Percentiles rank a stretch among this genome's conserved stretches.
These are phyloP conservation scores for Dryobotodes eremita DNA, from an alignment of 2,888 invertebrate species.

Conservation along the genomic window DNA sequence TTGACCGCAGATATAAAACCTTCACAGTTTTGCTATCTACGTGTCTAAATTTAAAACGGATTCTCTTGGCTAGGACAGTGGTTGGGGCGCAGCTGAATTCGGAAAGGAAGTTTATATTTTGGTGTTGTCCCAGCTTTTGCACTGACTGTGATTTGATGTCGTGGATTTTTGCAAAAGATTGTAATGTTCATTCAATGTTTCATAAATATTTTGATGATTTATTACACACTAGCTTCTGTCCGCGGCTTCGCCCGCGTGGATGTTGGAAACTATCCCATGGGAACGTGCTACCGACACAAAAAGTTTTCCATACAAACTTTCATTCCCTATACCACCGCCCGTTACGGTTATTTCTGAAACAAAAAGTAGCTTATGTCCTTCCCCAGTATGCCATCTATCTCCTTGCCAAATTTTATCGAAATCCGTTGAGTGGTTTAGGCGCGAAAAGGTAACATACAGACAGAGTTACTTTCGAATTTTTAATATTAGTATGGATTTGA, in stretches of 20 bases:
- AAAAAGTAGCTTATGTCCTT: no score
- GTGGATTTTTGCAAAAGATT: not conserved
- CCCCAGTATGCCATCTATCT: no score
- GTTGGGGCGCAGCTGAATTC: constrained; percentile 27
- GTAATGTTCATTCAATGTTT: not conserved
- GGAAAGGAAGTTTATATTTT: constrained; percentile 24
- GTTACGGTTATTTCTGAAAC: no score
- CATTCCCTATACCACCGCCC: no score
- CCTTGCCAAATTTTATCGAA: no score
- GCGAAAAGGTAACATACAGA: no score
- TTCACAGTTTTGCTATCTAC: constrained; percentile 54
- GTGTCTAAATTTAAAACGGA: constrained; percentile 62
- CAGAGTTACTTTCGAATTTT: no score
- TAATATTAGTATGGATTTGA: no score
- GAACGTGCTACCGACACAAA: no score
- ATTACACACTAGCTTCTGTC: not conserved
- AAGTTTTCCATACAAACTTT: no score
- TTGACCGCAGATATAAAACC: constrained; percentile 66
- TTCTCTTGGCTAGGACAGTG: constrained; percentile 30
- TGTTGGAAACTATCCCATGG: not conserved
- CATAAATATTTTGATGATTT: not conserved
- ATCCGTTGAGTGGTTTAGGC: no score
- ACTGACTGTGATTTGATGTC: not conserved
- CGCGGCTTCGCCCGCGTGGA: no score
- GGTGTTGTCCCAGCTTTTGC: constrained; percentile 20